phyloP scores from a whole-genome alignment of 2,113 vertebrate genomes.

The Caloenas nicobarica region DNA sequence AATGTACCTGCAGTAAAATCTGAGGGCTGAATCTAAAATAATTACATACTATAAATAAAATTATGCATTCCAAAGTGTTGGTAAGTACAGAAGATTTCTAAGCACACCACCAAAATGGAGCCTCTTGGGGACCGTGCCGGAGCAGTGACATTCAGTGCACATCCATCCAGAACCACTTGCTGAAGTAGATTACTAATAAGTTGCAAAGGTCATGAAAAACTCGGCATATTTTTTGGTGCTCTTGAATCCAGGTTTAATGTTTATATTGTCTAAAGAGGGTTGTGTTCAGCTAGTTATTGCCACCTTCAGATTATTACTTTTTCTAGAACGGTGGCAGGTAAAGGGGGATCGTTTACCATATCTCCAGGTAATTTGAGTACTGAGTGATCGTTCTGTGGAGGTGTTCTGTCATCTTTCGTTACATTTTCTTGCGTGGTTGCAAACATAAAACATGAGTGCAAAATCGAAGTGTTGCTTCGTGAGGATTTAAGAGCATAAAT shows the following conservation, averaged over 20 bases:
- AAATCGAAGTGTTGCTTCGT: not conserved
- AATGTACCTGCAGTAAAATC: not conserved
- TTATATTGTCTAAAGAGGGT: not conserved
- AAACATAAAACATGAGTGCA: not conserved
- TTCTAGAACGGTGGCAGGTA: not conserved
- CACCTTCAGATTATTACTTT: not conserved
- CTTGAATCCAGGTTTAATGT: not conserved
- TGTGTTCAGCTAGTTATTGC: not conserved
- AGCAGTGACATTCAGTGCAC: not conserved
- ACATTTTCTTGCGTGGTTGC: not conserved
- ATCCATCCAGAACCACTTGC: not conserved
- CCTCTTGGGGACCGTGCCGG: not conserved
- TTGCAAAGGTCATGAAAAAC: slow-evolving; percentile 17
- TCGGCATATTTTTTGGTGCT: not conserved
- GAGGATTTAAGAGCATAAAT: not conserved
- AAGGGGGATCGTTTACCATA: rapidly evolving
- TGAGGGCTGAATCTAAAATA: not conserved
- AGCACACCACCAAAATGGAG: not conserved
- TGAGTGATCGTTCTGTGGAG: not conserved
- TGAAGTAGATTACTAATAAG: not conserved
- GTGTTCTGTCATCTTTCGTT: not conserved
- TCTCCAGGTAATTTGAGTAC: not conserved
- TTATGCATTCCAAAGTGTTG: not conserved
- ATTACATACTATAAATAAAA: not conserved
- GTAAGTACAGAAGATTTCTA: not conserved